These are phyloP conservation scores for Plebejus melissa DNA, from an alignment of 2,888 invertebrate species.

Conservation along the genomic window DNA sequence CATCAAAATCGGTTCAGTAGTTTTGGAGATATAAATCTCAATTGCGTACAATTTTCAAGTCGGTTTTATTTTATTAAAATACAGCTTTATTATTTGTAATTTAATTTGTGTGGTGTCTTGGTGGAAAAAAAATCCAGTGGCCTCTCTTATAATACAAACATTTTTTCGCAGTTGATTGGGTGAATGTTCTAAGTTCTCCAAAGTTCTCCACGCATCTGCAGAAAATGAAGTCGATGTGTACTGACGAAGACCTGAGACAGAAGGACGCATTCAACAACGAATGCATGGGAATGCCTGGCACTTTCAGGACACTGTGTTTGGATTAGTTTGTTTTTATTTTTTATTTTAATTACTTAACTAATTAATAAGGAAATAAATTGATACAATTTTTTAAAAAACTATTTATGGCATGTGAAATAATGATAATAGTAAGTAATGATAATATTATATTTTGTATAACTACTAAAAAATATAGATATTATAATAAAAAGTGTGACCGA, in stretches of 20 bases:
- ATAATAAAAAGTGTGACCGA: no score
- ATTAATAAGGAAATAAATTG: background rate
- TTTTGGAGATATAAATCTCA: no score
- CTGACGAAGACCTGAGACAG: slow-evolving; percentile 46
- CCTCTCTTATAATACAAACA: background rate
- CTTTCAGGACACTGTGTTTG: slow-evolving; percentile 35
- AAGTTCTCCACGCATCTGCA: slow-evolving; percentile 42
- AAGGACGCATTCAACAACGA: slow-evolving; percentile 46
- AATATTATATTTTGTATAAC: no score
- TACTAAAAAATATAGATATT: no score
- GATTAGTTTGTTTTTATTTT: slow-evolving; percentile 26
- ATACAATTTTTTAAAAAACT: background rate
- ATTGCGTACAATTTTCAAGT: no score
- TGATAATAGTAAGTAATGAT: no score
- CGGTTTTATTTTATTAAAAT: no score
- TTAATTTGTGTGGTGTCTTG: no score
- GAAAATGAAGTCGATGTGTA: slow-evolving; percentile 41
- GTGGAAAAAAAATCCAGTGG: no score
- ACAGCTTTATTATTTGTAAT: no score
- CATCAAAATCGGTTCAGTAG: no score
- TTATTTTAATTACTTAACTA: background rate
- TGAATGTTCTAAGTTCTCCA: slow-evolving; percentile 40
- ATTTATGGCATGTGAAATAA: background rate
- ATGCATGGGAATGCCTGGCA: slow-evolving; percentile 42
- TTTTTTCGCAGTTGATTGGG: slow-evolving; percentile 39